Conservation (phyloP, 1,140 invertebrate genomes). For the Calosoma granatense region DNA sequence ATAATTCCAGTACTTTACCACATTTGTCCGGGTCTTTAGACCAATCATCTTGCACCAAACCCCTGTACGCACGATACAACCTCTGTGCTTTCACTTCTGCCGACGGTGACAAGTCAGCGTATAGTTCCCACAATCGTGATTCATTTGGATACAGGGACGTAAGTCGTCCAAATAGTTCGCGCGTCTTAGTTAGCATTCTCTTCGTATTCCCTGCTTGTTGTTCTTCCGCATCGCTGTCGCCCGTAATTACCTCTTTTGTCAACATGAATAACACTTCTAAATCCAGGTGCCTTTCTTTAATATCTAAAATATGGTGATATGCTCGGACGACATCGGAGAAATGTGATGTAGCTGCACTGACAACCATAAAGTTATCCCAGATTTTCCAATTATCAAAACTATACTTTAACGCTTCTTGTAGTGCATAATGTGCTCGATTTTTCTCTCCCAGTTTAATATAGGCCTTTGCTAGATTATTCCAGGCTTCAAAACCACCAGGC, state of each 20-base stretch:
- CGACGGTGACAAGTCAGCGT: slow-evolving; percentile 58
- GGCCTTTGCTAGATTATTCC: slow-evolving; percentile 94
- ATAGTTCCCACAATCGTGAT: slow-evolving; percentile 66
- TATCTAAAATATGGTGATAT: slow-evolving; percentile 72
- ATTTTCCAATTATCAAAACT: slow-evolving; percentile 92
- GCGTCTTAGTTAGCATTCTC: slow-evolving; percentile 43
- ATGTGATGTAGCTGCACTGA: slow-evolving; percentile 65
- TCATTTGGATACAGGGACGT: slow-evolving; percentile 57
- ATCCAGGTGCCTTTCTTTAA: slow-evolving; percentile 75
- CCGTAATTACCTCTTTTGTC: slow-evolving; percentile 15
- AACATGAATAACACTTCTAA: slow-evolving; percentile 65
- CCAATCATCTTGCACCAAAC: slow-evolving; percentile 51
- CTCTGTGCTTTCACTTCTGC: slow-evolving; percentile 49
- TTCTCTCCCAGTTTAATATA: slow-evolving; percentile 85
- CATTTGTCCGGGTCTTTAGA: slow-evolving; percentile 42
- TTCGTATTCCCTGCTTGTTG: slow-evolving; percentile 18
- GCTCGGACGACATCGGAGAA: slow-evolving; percentile 72
- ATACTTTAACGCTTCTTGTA: slow-evolving; percentile 85
- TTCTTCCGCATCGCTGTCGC: not conserved
- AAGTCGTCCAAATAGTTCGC: slow-evolving; percentile 73
- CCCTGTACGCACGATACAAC: slow-evolving; percentile 48
- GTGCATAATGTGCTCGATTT: slow-evolving; percentile 64
- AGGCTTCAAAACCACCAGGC: slow-evolving; percentile 85
- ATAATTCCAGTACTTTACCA: slow-evolving; percentile 39
- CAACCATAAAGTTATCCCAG: slow-evolving; percentile 90